Conservation (phyloP, 2,113 vertebrate genomes). For the Corythoichthys intestinalis region DNA sequence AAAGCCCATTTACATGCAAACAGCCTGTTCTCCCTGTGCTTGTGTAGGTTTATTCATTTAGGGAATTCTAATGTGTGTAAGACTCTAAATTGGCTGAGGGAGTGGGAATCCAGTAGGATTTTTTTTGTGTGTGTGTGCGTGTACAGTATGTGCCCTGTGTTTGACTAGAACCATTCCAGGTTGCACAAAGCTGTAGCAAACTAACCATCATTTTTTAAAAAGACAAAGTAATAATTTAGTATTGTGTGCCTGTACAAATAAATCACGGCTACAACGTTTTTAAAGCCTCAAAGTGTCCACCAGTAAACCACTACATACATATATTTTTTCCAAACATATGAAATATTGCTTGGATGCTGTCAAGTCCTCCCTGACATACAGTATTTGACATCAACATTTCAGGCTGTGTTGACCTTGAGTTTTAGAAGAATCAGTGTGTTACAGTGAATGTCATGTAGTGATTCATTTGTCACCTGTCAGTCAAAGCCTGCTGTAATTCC, state of each 20-base stretch:
- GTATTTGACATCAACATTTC: not conserved
- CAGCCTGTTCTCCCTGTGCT: no score
- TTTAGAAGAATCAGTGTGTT: slow-evolving; percentile 13
- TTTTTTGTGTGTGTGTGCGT: no score
- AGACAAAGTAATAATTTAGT: not conserved
- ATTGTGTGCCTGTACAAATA: no score
- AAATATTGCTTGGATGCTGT: not conserved
- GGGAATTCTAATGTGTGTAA: no score
- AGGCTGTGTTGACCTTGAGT: slow-evolving; percentile 30
- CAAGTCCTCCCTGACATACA: not conserved
- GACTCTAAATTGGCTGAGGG: no score
- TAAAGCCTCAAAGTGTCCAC: not conserved
- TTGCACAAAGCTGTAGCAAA: no score
- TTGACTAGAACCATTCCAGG: no score
- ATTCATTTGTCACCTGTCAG: slow-evolving; percentile 35
- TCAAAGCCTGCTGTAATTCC: slow-evolving; percentile 21
- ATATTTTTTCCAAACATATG: not conserved
- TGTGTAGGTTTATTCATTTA: no score
- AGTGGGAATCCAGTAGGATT: no score
- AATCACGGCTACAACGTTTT: not conserved
- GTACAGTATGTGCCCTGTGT: no score
- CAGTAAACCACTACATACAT: not conserved
- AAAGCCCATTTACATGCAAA: no score
- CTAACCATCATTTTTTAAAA: not conserved
- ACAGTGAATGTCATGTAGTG: slow-evolving; percentile 12